Evolutionary conservation across 53 echinoderm and acorn worm species (phyloP).

Genomic region (Mesocentrotus franciscanus): DNA sequence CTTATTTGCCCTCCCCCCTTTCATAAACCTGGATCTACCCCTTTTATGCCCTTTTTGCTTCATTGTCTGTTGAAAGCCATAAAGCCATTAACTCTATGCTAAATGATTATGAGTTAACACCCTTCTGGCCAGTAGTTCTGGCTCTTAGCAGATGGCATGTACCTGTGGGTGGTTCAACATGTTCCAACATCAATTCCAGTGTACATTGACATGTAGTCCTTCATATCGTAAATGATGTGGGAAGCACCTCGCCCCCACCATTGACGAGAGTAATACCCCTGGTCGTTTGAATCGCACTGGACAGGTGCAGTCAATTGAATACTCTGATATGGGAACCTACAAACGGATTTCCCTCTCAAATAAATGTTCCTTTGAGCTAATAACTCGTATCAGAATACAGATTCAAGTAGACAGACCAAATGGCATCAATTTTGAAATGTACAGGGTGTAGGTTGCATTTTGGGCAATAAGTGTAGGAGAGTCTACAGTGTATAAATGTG

Average conservation of each 20-base stretch:
- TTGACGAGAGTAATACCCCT: constrained; percentile 34
- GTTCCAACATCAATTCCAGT: neutral
- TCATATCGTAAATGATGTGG: neutral
- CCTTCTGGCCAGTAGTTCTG: too few species aligned
- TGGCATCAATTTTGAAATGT: neutral
- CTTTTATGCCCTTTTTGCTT: too few species aligned
- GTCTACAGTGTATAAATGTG: too few species aligned
- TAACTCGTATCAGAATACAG: neutral
- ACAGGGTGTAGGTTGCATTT: neutral
- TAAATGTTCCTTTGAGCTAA: constrained; percentile 45
- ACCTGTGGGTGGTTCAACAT: neutral
- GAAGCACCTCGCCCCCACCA: constrained; percentile 2
- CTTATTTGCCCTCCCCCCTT: too few species aligned
- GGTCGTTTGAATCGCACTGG: neutral
- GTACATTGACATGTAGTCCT: neutral
- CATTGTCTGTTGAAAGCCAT: too few species aligned
- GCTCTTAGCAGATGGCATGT: neutral
- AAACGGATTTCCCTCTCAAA: constrained; percentile 41
- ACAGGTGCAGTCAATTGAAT: constrained; percentile 43
- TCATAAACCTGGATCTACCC: too few species aligned
- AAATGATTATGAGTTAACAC: too few species aligned
- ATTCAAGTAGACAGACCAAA: neutral
- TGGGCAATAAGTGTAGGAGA: neutral
- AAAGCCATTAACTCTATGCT: too few species aligned
- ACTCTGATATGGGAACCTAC: neutral